Percentiles rank a stretch among this genome's conserved stretches.
Evolutionary conservation across 1,140 invertebrate genomes (phyloP).

Genomic region (Batillaria attramentaria): DNA sequence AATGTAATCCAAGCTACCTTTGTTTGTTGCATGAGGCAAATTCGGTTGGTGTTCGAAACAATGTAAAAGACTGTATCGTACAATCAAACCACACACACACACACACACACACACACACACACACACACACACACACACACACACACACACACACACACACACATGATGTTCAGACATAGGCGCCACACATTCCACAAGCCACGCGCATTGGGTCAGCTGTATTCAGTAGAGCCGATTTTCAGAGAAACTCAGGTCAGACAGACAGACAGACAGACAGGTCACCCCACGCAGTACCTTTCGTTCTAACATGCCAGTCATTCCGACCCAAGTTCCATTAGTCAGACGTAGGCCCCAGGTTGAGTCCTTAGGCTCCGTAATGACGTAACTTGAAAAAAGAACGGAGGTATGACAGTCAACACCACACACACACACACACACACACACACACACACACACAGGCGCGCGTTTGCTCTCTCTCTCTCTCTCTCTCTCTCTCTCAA

Average conservation of each 20-base stretch:
- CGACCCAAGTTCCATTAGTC: not conserved
- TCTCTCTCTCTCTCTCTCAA: not conserved
- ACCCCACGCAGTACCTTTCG: not conserved
- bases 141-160: not conserved
- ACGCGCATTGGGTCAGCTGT: too few species aligned
- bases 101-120: constrained; percentile 18
- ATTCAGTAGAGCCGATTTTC: too few species aligned
- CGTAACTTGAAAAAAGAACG: not conserved
- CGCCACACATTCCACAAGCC: too few species aligned
- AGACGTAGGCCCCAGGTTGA: not conserved
- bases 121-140: not conserved
- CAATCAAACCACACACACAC: too few species aligned
- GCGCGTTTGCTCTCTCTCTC: not conserved
- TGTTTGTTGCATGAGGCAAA: too few species aligned
- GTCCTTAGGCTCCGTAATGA: not conserved
- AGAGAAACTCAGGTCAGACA: too few species aligned
- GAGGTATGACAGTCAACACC: too few species aligned
- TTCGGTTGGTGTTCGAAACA: too few species aligned
- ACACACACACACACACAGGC: not conserved
- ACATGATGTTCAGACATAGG: too few species aligned
- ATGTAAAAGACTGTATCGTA: too few species aligned
- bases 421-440: not conserved
- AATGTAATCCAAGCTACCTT: too few species aligned
- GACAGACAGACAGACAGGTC: too few species aligned
- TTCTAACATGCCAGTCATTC: not conserved